These are phyloP conservation scores for Amphiprion ocellaris DNA, from an alignment of 2,113 vertebrate species.

Conservation along the genomic window DNA sequence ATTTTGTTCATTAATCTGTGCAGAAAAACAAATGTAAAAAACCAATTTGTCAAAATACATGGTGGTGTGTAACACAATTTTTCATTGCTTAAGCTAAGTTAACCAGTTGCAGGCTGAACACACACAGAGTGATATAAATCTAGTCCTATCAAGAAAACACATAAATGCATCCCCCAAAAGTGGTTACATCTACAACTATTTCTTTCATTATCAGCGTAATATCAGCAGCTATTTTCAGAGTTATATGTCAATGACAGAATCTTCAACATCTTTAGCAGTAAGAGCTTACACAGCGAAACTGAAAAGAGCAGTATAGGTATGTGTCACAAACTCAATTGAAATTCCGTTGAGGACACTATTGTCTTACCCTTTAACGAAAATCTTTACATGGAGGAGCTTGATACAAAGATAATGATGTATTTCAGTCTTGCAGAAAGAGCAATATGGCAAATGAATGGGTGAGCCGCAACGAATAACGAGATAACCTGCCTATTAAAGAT, in stretches of 20 bases:
- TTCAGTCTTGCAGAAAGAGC: constrained; percentile 63
- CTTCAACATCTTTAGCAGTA: constrained; percentile 15
- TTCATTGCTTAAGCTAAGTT: constrained; percentile 4
- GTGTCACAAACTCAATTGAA: constrained; percentile 69
- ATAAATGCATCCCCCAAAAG: not conserved
- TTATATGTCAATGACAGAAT: constrained; percentile 6
- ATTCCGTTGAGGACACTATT: constrained; percentile 49
- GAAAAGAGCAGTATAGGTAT: constrained; percentile 28
- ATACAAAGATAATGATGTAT: constrained; percentile 77
- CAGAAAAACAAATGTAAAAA: constrained; percentile 2
- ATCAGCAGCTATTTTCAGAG: constrained; percentile 4
- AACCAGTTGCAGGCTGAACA: not conserved
- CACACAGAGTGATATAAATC: not conserved
- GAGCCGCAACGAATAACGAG: constrained; percentile 68
- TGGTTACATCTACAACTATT: not conserved
- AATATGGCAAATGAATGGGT: constrained; percentile 51
- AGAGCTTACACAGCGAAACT: not conserved
- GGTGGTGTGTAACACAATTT: not conserved
- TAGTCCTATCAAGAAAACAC: not conserved
- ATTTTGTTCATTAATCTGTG: not conserved
- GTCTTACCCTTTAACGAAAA: constrained; percentile 68
- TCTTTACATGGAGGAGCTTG: constrained; percentile 72
- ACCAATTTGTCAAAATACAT: not conserved
- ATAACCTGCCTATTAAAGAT: constrained; percentile 79
- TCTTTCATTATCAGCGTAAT: not conserved